phyloP scores from a whole-genome alignment of 2,888 invertebrate species.

The Agrochola litura region DNA sequence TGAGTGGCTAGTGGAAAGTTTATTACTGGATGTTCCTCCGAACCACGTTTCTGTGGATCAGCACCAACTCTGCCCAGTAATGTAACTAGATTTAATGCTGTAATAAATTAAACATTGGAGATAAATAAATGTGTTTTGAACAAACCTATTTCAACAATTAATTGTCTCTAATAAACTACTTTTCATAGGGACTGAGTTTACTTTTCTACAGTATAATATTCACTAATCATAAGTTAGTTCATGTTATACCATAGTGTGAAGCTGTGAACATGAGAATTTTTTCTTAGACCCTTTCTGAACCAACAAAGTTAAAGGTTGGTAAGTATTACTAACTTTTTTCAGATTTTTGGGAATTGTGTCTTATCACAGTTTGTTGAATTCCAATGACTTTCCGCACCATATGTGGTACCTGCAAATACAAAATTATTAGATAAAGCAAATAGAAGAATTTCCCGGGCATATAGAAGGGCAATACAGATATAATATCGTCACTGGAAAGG shows the following conservation, averaged over 20 bases:
- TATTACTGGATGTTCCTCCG: constrained; percentile 95
- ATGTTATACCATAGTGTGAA: neutral
- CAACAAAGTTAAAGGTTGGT: neutral
- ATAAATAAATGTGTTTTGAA: neutral
- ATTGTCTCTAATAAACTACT: neutral
- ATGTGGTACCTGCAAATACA: constrained; percentile 64
- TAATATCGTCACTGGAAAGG: too few species aligned
- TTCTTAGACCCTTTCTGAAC: neutral
- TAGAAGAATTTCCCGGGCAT: neutral
- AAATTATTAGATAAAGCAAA: neutral
- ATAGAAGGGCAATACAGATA: neutral
- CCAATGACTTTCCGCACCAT: constrained; percentile 64
- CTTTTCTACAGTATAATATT: neutral
- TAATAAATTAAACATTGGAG: constrained; percentile 54
- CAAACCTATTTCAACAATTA: neutral
- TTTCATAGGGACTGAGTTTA: neutral
- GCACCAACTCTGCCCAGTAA: constrained; percentile 96
- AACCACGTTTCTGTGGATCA: constrained; percentile 96
- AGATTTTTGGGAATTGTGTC: constrained; percentile 77
- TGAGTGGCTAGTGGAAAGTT: constrained; percentile 98
- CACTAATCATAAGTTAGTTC: neutral
- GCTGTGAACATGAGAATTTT: neutral
- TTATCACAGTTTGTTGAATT: constrained; percentile 64
- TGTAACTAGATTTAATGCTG: constrained; percentile 95
- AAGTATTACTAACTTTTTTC: constrained; percentile 81